Evolutionary conservation across 2,888 invertebrate genomes (phyloP).

Genomic region (Stratiomys singularior): DNA sequence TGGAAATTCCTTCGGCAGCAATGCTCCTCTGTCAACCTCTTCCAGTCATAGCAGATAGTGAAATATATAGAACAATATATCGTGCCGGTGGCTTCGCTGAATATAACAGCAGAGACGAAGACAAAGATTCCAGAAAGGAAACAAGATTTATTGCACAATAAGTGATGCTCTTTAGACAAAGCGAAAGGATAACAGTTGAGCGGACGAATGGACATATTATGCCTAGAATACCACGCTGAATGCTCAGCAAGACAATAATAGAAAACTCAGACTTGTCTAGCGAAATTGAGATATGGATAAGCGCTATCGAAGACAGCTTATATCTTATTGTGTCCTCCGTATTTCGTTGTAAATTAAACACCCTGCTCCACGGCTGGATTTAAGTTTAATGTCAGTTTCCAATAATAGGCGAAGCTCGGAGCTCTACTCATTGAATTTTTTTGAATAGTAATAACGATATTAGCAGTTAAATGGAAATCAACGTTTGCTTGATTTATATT

Average conservation of each 20-base stretch:
- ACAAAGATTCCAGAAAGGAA: slow-evolving; percentile 34
- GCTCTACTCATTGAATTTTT: no score
- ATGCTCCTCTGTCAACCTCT: not conserved
- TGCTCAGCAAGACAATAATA: not conserved
- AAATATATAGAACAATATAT: no score
- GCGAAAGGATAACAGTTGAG: slow-evolving; percentile 40
- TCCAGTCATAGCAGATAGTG: not conserved
- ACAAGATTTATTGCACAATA: slow-evolving; percentile 46
- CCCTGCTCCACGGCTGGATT: not conserved
- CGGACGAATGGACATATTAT: slow-evolving; percentile 38
- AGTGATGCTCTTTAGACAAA: slow-evolving; percentile 45
- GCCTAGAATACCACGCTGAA: slow-evolving; percentile 12
- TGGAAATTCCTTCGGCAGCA: not conserved
- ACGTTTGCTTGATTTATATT: no score
- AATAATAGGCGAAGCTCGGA: no score
- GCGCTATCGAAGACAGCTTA: slow-evolving; percentile 21
- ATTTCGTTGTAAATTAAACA: slow-evolving; percentile 34
- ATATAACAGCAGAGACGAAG: slow-evolving; percentile 14
- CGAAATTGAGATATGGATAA: slow-evolving; percentile 24
- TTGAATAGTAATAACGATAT: no score
- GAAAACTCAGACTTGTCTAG: not conserved
- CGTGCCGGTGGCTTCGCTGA: not conserved
- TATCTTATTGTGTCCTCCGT: slow-evolving; percentile 16
- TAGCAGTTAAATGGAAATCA: no score
- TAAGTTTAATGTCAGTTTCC: no score